phyloP scores from a whole-genome alignment of 2,113 vertebrate genomes.

The Calyptommatus sinebrachiatus region DNA sequence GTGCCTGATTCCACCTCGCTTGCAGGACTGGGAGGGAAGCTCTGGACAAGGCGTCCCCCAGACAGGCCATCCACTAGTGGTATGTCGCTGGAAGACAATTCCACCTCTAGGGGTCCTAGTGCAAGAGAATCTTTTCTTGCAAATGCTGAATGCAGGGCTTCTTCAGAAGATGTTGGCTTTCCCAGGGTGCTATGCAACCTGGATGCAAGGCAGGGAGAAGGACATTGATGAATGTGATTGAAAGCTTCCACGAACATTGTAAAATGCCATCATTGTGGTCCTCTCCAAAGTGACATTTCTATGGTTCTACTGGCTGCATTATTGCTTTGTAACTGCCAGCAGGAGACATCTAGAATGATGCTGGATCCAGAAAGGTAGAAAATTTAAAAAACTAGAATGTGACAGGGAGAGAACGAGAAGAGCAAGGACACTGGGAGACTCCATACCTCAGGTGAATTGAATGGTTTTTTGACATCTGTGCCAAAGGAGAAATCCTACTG shows the following conservation, averaged over 20 bases:
- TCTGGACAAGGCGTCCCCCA: neutral
- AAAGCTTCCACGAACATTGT: fast-evolving
- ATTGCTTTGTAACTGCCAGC: no score
- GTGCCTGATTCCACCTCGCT: slow-evolving; percentile 50
- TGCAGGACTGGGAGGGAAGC: slow-evolving; percentile 50
- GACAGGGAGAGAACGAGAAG: fast-evolving
- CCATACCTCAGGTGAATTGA: slow-evolving; percentile 66
- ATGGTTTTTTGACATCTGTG: slow-evolving; percentile 72
- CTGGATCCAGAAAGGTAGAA: neutral
- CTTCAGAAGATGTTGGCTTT: neutral
- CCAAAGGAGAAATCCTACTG: slow-evolving; percentile 76
- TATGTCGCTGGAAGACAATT: fast-evolving
- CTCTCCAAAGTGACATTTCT: no score
- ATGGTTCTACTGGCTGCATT: no score
- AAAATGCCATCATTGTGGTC: no score
- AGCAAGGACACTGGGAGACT: fast-evolving
- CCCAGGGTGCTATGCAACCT: slow-evolving; percentile 13
- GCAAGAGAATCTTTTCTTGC: neutral
- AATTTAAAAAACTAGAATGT: neutral
- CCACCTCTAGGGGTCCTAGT: fast-evolving
- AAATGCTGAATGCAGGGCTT: neutral
- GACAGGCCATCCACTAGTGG: slow-evolving; percentile 10
- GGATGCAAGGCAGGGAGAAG: fast-evolving
- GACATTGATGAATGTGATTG: neutral
- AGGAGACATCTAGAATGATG: no score